Evolutionary conservation across 2,797 vertebrate genomes (phyloP).

Genomic region (Chelonia mydas): DNA sequence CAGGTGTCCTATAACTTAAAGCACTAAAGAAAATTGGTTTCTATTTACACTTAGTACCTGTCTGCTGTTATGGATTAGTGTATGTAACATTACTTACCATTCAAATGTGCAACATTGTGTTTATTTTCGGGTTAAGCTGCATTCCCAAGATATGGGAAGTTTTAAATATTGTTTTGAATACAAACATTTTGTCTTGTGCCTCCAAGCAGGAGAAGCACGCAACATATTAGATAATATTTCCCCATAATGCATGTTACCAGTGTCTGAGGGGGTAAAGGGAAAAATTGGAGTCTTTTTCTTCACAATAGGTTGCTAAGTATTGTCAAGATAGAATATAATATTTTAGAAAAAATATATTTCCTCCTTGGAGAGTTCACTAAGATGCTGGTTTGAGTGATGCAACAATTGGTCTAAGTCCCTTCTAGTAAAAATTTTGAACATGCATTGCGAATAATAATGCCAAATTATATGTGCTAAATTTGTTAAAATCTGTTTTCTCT

Average conservation of each 20-base stretch:
- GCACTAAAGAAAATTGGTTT: slow-evolving; percentile 82
- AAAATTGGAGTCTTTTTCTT: not conserved
- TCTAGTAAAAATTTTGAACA: slow-evolving; percentile 38
- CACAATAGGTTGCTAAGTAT: not conserved
- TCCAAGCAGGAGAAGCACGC: not conserved
- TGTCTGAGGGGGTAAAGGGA: not conserved
- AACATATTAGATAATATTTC: slow-evolving; percentile 16
- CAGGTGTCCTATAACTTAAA: slow-evolving; percentile 60
- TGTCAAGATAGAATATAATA: not conserved
- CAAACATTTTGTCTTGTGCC: slow-evolving; percentile 8
- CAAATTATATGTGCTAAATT: slow-evolving; percentile 47
- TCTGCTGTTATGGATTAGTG: slow-evolving; percentile 43
- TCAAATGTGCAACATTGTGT: slow-evolving; percentile 20
- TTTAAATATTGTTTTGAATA: slow-evolving; percentile 15
- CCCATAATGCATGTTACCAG: not conserved
- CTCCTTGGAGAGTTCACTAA: slow-evolving; percentile 17
- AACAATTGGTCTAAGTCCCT: slow-evolving; percentile 45
- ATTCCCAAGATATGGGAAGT: slow-evolving; percentile 37
- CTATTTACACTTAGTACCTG: slow-evolving; percentile 65
- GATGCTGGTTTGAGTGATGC: slow-evolving; percentile 62
- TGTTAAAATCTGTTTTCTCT: slow-evolving; percentile 23
- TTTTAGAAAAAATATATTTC: not conserved
- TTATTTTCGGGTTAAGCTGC: not conserved
- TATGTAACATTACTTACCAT: slow-evolving; percentile 30
- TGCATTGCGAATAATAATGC: slow-evolving; percentile 36